A percentile compares a stretch with the other conserved stretches of the same genome.
Conservation (phyloP, 2,113 vertebrate genomes). For the Saccopteryx bilineata region DNA sequence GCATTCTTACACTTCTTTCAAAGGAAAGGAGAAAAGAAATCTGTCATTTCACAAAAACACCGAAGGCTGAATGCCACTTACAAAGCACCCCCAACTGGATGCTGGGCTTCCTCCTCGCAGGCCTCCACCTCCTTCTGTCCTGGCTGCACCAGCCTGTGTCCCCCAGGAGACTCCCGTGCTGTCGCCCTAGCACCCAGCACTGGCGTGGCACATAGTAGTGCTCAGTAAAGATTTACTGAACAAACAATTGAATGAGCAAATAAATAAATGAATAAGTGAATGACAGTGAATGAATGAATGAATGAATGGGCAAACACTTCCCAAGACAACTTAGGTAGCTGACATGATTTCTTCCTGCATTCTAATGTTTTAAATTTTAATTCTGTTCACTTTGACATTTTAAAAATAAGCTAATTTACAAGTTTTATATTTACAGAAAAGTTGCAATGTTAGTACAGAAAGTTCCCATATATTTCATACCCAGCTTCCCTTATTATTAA, state of each 20-base stretch:
- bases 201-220: neutral
- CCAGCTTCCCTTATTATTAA: neutral
- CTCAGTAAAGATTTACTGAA: neutral
- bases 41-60: neutral
- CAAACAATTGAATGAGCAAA: neutral
- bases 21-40: neutral
- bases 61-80: neutral
- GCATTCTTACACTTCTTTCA: neutral
- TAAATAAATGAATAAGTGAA: neutral
- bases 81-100: neutral
- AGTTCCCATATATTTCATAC: neutral
- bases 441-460: neutral
- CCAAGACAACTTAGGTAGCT: neutral
- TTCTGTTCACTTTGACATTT: neutral
- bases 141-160: neutral
- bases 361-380: neutral
- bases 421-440: conserved; percentile 9
- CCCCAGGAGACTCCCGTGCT: neutral
- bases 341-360: neutral
- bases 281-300: neutral
- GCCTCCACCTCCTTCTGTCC: neutral
- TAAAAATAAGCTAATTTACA: neutral
- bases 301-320: neutral
- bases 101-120: neutral
- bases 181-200: neutral